These are phyloP conservation scores for Tinea trinotella DNA, from an alignment of 2,888 invertebrate species.

Conservation along the genomic window DNA sequence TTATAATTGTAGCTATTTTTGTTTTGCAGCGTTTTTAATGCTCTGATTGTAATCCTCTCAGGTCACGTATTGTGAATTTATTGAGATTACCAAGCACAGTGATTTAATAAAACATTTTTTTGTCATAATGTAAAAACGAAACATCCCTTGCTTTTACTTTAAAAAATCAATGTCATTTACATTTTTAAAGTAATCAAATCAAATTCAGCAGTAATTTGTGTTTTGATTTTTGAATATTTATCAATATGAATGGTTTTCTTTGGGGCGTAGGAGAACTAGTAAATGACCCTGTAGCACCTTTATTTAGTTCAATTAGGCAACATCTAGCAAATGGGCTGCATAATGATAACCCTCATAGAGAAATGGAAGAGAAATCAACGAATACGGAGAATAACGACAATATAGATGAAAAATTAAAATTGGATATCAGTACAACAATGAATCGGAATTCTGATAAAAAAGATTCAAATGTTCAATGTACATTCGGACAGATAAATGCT, in stretches of 20 bases:
- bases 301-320: conserved; percentile 23
- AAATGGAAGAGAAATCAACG: not conserved
- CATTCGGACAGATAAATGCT: not conserved
- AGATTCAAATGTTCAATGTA: not conserved
- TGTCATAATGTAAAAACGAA: not conserved
- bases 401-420: not conserved
- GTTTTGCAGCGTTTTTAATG: too few species aligned
- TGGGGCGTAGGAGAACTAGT: conserved; percentile 46
- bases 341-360: not conserved
- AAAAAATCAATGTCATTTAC: not conserved
- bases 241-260: conserved; percentile 37
- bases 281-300: conserved; percentile 42
- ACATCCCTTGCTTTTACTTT: not conserved
- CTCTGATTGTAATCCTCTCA: conserved; percentile 3
- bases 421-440: not conserved
- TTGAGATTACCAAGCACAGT: not conserved
- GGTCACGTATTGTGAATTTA: conserved; percentile 10
- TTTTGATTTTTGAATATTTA: not conserved
- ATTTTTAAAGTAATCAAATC: not conserved
- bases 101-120: conserved; percentile 11
- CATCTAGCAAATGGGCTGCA: not conserved
- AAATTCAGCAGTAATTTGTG: not conserved
- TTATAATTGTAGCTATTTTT: too few species aligned
- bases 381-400: not conserved
- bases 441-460: not conserved